Percentiles rank a stretch among this genome's conserved stretches.
These are phyloP conservation scores for Pandemis heparana DNA, from an alignment of 2,888 invertebrate species.

Conservation along the genomic window DNA sequence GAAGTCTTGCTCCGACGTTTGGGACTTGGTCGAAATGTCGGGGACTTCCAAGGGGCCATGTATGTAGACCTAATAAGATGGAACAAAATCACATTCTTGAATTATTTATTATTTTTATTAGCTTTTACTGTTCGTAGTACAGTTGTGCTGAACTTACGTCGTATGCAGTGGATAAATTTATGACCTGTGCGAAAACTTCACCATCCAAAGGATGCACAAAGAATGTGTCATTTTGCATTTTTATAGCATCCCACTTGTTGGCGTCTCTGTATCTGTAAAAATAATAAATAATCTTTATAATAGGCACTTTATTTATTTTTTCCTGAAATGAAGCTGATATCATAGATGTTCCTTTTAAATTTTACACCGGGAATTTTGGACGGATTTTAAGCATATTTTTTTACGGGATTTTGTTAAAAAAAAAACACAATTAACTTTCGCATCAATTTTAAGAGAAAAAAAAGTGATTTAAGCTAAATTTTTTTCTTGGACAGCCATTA, in stretches of 20 bases:
- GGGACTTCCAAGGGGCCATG: conserved; percentile 89
- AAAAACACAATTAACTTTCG: too few species aligned
- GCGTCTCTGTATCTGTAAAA: conserved; percentile 83
- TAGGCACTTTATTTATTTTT: too few species aligned
- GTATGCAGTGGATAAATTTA: conserved; percentile 88
- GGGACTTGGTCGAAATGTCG: conserved; percentile 86
- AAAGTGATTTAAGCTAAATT: too few species aligned
- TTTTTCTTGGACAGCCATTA: too few species aligned
- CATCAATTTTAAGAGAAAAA: too few species aligned
- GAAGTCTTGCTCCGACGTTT: conserved; percentile 79
- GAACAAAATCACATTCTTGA: neutral
- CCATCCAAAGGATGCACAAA: conserved; percentile 90
- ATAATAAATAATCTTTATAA: neutral
- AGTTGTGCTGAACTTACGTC: conserved; percentile 77
- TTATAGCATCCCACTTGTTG: conserved; percentile 82
- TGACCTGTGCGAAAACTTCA: conserved; percentile 91
- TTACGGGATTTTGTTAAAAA: too few species aligned
- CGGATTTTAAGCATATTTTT: too few species aligned
- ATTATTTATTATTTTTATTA: too few species aligned
- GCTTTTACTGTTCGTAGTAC: too few species aligned
- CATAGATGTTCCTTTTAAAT: too few species aligned
- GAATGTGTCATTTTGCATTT: conserved; percentile 74
- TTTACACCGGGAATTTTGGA: too few species aligned
- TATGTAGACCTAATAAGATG: conserved; percentile 80
- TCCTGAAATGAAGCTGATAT: too few species aligned